Conservation (phyloP, 2,113 vertebrate genomes). For the Dicerorhinus sumatrensis region DNA sequence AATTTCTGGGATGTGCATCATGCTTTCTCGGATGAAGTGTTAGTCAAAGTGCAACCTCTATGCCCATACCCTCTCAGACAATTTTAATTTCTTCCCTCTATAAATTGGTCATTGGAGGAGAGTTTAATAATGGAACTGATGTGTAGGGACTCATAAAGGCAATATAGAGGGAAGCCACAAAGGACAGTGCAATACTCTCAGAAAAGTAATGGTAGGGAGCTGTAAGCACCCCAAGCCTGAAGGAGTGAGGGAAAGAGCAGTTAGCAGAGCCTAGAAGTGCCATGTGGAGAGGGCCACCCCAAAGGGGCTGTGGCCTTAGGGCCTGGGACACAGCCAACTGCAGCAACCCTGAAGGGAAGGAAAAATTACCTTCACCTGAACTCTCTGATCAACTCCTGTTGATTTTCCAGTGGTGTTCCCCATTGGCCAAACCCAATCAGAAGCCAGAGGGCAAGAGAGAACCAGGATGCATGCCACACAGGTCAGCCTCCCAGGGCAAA, state of each 20-base stretch:
- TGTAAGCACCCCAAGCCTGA: background rate
- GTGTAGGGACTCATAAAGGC: background rate
- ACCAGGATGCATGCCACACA: background rate
- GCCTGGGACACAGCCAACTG: background rate
- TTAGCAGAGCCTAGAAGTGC: background rate
- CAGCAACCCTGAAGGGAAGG: background rate
- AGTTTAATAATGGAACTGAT: background rate
- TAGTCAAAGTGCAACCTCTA: background rate
- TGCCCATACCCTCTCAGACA: background rate
- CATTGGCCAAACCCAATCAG: background rate
- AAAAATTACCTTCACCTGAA: background rate
- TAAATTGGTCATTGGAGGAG: background rate
- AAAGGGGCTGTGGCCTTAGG: background rate
- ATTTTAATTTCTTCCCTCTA: background rate
- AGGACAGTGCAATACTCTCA: background rate
- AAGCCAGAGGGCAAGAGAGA: background rate
- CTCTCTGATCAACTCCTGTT: too few species aligned
- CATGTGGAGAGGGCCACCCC: background rate
- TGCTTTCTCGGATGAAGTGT: background rate
- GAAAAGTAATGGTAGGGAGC: background rate
- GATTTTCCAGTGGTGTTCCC: background rate
- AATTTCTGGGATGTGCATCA: background rate
- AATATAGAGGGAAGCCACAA: background rate
- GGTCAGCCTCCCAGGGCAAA: background rate
- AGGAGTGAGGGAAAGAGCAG: background rate